Conservation (phyloP, 2,888 invertebrate genomes). For the Apomyelois bistriatella region DNA sequence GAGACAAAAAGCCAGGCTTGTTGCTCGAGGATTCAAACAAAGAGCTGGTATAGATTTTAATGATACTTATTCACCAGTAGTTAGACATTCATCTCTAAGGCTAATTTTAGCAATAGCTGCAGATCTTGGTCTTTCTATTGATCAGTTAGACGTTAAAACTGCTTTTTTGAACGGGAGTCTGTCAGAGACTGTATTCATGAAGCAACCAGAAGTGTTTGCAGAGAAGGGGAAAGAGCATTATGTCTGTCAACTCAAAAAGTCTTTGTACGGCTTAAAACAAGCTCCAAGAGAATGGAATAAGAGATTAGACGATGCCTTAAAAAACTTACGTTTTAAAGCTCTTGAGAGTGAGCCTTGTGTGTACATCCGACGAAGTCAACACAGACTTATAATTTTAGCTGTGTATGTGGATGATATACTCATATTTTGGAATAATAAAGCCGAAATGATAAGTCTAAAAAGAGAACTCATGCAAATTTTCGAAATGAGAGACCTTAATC, state of each 20-base stretch:
- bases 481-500: neutral
- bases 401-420: too few species aligned
- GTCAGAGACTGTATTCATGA: neutral
- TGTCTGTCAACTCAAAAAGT: neutral
- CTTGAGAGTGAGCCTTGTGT: too few species aligned
- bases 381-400: too few species aligned
- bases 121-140: too few species aligned
- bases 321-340: neutral
- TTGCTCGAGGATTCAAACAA: neutral
- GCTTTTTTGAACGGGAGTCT: neutral
- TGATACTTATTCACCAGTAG: too few species aligned
- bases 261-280: neutral
- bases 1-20: neutral
- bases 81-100: too few species aligned
- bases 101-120: too few species aligned
- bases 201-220: neutral
- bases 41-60: neutral
- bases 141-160: neutral
- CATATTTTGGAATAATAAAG: too few species aligned
- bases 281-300: neutral
- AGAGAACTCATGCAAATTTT: neutral
- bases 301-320: neutral
- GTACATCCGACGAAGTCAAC: too few species aligned
- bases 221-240: neutral
- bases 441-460: neutral